These are phyloP conservation scores for Monochamus alternatus DNA, from an alignment of 2,888 invertebrate genomes.

Conservation along the genomic window DNA sequence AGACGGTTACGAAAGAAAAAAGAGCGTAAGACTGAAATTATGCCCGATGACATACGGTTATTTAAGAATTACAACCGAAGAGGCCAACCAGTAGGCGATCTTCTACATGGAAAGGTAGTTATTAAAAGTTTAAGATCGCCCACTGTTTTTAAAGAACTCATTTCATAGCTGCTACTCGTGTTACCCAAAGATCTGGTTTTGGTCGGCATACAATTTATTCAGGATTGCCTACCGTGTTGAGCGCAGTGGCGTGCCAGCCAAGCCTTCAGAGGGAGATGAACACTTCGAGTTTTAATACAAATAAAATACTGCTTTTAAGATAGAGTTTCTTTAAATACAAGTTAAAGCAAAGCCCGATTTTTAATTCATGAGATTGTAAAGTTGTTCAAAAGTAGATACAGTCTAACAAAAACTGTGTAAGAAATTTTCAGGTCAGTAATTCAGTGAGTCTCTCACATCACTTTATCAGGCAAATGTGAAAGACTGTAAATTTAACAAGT, in stretches of 20 bases:
- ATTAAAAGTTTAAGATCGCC: constrained; percentile 68
- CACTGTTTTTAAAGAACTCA: constrained; percentile 69
- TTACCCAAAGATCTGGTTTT: constrained; percentile 69
- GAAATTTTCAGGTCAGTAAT: too few relatives aligned
- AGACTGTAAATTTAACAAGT: too few relatives aligned
- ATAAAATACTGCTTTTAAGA: too few relatives aligned
- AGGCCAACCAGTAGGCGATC: constrained; percentile 65
- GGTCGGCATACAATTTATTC: constrained; percentile 63
- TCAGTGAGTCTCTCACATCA: too few relatives aligned
- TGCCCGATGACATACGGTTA: constrained; percentile 65
- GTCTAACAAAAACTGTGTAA: too few relatives aligned
- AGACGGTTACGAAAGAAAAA: constrained; percentile 24
- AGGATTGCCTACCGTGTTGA: constrained; percentile 51
- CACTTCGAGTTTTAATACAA: too few relatives aligned
- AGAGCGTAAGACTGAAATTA: constrained; percentile 51
- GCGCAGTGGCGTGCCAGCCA: constrained; percentile 37
- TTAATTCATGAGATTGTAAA: too few relatives aligned
- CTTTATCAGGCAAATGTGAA: too few relatives aligned
- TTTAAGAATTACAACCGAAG: constrained; percentile 63
- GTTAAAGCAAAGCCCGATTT: too few relatives aligned
- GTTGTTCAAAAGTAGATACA: too few relatives aligned
- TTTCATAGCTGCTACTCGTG: constrained; percentile 69
- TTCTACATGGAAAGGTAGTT: constrained; percentile 66
- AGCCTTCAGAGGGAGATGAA: too few relatives aligned
- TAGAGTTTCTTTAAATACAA: too few relatives aligned